phyloP scores from a whole-genome alignment of 2,797 vertebrate genomes.

The Phrynocephalus vlangalii region DNA sequence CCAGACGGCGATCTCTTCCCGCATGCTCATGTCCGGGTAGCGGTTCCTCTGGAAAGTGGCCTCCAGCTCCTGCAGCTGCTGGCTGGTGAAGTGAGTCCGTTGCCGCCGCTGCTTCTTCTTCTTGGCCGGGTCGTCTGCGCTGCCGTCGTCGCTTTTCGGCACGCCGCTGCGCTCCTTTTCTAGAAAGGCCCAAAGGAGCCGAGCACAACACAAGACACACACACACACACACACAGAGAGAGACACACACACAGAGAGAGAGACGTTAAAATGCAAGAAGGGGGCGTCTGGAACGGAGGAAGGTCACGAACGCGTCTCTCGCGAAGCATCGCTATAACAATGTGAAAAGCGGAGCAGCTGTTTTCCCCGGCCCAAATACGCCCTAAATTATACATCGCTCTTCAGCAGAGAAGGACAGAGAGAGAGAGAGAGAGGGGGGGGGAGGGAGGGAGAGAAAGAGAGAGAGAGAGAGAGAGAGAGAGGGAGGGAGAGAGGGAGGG shows the following conservation, averaged over 20 bases:
- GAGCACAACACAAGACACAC: not conserved
- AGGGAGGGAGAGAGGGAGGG: too few species aligned
- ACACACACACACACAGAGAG: not conserved
- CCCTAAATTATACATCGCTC: not conserved
- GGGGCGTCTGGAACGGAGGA: not conserved
- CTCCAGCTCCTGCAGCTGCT: slow-evolving; percentile 90
- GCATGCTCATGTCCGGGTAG: slow-evolving; percentile 90
- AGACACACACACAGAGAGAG: too few species aligned
- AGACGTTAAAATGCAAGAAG: not conserved
- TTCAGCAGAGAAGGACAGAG: not conserved
- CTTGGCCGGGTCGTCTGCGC: slow-evolving; percentile 88
- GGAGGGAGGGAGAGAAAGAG: too few species aligned
- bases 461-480: too few species aligned
- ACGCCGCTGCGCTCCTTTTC: slow-evolving; percentile 91
- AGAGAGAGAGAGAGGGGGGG: too few species aligned
- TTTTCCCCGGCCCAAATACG: not conserved
- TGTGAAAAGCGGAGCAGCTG: not conserved
- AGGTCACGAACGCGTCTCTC: too few species aligned
- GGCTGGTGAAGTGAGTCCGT: slow-evolving; percentile 90
- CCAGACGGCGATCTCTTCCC: slow-evolving; percentile 92
- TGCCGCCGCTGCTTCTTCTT: slow-evolving; percentile 90
- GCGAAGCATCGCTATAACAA: too few species aligned
- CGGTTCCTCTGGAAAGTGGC: slow-evolving; percentile 90
- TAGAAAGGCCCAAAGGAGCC: slow-evolving; percentile 59
- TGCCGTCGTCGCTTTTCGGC: slow-evolving; percentile 89